Evolutionary conservation across 2,888 invertebrate species (phyloP), one percentile per base, ranked within the genome.

Genomic region (Melanargia galathea): DNA sequence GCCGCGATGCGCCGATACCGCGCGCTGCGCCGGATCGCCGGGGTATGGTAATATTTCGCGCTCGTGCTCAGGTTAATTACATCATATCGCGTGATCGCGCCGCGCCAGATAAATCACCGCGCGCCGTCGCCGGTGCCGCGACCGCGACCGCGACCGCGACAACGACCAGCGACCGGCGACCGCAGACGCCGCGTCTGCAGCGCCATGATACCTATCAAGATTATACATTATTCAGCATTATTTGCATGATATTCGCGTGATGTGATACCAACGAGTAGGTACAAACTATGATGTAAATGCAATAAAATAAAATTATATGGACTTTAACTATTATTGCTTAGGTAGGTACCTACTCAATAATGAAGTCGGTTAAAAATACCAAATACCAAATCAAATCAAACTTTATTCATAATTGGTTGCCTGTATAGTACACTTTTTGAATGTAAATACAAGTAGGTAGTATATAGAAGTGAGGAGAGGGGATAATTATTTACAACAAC

Each of bases 31-130:
- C 69, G 69, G 64, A 64, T 66, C 72, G 76, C 73, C 73, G 72
- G 73, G 73, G 82, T 87, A 87, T 86, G 87, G 86, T 87, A 86
- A 87, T 87, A 85, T 84, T 83, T 81, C 79, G 82, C 82, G 86
- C 81, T 84, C 85, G 84, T 84, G 85, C 83, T 66, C 81, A 76
- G 76, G 80, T 85, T 86, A 84, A 86, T 86, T 86, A 87, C 83
- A 85, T 84, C 80, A 83, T 87, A 86, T 86, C 85, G 78, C 74
- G 51, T 65, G 66, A 64, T 65, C 61, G 65, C 60, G 57, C 55
- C 55, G 48, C 30, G 30, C 54, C 67, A 62, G 71, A 71, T 73
- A 71, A 70, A 73, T 73, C 72, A 71, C 71, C 22, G 11, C 45
- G 45, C 57, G 30, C 4, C 30, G 6, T 6, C 30, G 30, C n/a